These are phyloP conservation scores for Mallotus villosus DNA, from an alignment of 2,797 vertebrate genomes.

Conservation along the genomic window DNA sequence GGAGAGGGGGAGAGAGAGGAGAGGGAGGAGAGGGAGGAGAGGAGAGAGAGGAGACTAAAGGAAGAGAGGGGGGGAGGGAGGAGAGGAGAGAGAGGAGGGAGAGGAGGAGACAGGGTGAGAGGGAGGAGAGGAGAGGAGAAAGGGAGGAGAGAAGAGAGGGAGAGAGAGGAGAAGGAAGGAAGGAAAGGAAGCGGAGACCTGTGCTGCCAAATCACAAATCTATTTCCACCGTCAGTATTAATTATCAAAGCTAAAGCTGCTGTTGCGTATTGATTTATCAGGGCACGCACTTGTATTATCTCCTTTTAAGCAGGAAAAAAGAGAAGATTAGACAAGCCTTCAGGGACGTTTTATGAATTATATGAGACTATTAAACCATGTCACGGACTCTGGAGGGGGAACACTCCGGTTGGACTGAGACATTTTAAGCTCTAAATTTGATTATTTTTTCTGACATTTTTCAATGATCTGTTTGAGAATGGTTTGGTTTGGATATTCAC, in stretches of 20 bases:
- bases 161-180: constrained; percentile 20
- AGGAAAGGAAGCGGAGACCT: constrained; percentile 36
- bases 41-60: background rate
- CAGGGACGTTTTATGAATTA: constrained; percentile 74
- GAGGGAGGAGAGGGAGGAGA: background rate
- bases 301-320: constrained; percentile 73
- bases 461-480: constrained; percentile 66
- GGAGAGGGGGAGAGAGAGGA: background rate
- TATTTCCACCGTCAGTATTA: constrained; percentile 78
- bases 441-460: constrained; percentile 72
- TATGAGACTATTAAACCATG: constrained; percentile 73
- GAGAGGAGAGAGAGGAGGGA: constrained; percentile 17
- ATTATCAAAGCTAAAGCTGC: constrained; percentile 78
- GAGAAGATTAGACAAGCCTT: constrained; percentile 74
- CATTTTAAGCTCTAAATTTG: constrained; percentile 75
- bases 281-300: constrained; percentile 74
- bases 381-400: constrained; percentile 70
- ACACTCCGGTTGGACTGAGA: background rate
- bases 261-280: constrained; percentile 79
- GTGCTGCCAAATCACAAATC: constrained; percentile 76
- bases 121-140: background rate
- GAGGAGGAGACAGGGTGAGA: constrained; percentile 5
- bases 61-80: constrained; percentile 9
- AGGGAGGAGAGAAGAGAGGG: constrained; percentile 45
- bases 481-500: constrained; percentile 15